A percentile compares a stretch with the other conserved stretches of the same genome.
phyloP scores from a whole-genome alignment of 30 jellyfish, hydroid and myxozoan species.

The Mastigias papua region DNA sequence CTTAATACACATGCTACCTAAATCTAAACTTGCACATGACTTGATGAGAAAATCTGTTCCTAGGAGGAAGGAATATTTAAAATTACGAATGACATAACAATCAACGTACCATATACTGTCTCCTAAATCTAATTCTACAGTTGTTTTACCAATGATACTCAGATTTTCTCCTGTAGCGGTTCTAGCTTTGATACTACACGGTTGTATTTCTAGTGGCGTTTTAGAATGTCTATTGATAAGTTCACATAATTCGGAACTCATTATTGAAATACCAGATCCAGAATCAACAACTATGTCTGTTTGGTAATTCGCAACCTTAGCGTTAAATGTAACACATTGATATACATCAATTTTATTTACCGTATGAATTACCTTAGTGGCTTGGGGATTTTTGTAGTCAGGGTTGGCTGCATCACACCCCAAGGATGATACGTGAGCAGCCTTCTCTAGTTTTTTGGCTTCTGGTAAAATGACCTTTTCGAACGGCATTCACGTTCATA shows the following conservation, averaged over 20 bases:
- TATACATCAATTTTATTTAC: neutral
- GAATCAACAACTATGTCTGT: conserved; percentile 45
- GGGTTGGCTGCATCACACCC: conserved; percentile 36
- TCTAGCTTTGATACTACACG: neutral
- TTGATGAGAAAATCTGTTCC: conserved; percentile 42
- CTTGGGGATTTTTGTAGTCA: conserved; percentile 25
- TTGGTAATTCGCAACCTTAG: conserved; percentile 23
- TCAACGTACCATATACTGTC: conserved; percentile 41
- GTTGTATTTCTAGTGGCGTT: conserved; percentile 9
- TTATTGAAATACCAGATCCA: conserved; percentile 32
- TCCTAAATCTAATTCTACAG: conserved; percentile 37
- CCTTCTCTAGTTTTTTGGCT: neutral
- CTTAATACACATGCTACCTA: neutral
- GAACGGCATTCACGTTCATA: neutral
- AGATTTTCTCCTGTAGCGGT: conserved; percentile 40
- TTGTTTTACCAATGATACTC: conserved; percentile 44
- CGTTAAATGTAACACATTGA: conserved; percentile 50
- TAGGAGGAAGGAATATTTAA: conserved; percentile 9
- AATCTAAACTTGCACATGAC: conserved; percentile 6
- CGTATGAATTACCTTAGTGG: neutral
- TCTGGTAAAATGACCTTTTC: neutral
- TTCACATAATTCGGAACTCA: conserved; percentile 20
- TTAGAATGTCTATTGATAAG: conserved; percentile 26
- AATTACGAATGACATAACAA: conserved; percentile 34
- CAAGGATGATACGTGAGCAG: conserved; percentile 2